phyloP scores from a whole-genome alignment of 2,888 invertebrate genomes.

The Synanthedon andrenaeformis region DNA sequence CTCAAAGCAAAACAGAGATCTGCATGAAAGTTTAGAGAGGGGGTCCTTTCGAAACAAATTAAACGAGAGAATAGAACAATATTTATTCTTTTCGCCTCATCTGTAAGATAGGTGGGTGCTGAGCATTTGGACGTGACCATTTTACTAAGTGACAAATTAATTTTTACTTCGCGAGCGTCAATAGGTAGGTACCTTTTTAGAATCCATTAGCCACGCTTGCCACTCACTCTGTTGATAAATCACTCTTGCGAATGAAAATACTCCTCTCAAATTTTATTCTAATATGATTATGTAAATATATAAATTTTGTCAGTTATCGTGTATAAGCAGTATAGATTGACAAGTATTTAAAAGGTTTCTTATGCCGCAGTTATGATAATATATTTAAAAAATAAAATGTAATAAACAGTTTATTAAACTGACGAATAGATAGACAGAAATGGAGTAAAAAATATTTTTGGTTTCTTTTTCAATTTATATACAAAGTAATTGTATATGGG shows the following conservation, averaged over 20 bases:
- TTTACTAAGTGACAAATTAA: constrained; percentile 28
- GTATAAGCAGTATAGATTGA: too few species aligned
- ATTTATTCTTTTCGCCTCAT: background rate
- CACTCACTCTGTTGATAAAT: constrained; percentile 2
- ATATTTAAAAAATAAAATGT: too few species aligned
- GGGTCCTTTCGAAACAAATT: constrained; percentile 14
- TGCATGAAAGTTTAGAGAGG: background rate
- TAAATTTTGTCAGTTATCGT: too few species aligned
- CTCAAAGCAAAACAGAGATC: background rate
- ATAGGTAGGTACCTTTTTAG: constrained; percentile 21
- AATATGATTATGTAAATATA: background rate
- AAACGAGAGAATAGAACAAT: constrained; percentile 10
- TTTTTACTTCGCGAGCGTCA: constrained; percentile 27
- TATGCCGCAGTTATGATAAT: too few species aligned
- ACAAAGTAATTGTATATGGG: too few species aligned
- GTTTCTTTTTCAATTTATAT: too few species aligned
- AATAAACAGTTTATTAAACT: too few species aligned
- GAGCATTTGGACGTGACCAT: constrained; percentile 22
- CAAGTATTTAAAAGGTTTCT: too few species aligned
- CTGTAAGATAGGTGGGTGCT: constrained; percentile 1
- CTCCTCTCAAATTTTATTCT: background rate
- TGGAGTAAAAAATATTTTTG: too few species aligned
- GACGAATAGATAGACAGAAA: too few species aligned
- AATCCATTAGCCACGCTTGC: constrained; percentile 21
- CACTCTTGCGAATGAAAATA: constrained; percentile 1